Evolutionary conservation across 2,113 vertebrate species (phyloP).

Genomic region (Dromiciops gliroides): DNA sequence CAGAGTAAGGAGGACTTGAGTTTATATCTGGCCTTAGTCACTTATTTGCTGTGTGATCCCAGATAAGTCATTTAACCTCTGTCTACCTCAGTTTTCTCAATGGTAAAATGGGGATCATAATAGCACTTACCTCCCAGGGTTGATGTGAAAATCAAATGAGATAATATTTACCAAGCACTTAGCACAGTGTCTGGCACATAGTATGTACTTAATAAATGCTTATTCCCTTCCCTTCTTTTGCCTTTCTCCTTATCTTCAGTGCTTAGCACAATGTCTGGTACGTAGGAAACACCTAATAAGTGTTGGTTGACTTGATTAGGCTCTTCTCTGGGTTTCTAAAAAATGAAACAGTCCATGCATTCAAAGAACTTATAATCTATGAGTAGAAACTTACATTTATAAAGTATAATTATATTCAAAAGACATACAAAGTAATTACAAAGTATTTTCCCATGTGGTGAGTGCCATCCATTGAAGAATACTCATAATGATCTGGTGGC

Average conservation of each 20-base stretch:
- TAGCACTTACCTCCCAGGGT: background rate
- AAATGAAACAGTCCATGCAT: background rate
- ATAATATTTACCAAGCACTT: background rate
- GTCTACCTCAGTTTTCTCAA: too few relatives aligned
- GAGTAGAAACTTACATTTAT: background rate
- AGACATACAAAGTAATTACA: background rate
- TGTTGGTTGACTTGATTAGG: slow-evolving; percentile 12
- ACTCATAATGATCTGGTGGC: background rate
- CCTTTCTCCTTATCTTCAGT: too few relatives aligned
- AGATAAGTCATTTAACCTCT: background rate
- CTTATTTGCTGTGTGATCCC: background rate
- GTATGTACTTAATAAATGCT: too few relatives aligned
- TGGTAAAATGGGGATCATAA: background rate
- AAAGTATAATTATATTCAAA: background rate
- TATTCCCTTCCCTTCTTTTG: too few relatives aligned
- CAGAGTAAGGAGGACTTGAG: background rate
- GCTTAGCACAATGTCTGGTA: background rate
- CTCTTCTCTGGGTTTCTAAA: background rate
- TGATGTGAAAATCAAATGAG: slow-evolving; percentile 27
- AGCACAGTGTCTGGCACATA: background rate
- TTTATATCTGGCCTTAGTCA: background rate
- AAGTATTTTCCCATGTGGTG: background rate
- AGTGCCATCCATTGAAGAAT: background rate
- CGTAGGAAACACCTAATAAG: background rate
- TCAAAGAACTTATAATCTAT: too few relatives aligned